Conservation (phyloP, 2,888 invertebrate species). For the Chaetoderma sp. region DNA sequence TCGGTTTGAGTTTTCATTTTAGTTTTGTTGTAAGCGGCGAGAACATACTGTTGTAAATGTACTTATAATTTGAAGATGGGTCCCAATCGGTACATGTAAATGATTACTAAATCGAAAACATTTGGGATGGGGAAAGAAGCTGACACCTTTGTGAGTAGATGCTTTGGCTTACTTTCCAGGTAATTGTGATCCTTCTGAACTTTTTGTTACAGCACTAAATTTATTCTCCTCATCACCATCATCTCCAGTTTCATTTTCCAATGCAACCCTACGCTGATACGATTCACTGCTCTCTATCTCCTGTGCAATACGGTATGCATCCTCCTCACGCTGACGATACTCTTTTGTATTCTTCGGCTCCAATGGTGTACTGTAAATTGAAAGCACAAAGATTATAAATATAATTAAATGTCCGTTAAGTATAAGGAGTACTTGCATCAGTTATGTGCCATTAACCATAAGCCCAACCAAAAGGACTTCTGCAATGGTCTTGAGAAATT, state of each 20-base stretch:
- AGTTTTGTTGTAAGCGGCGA: too few species aligned
- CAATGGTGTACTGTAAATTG: slow-evolving; percentile 76
- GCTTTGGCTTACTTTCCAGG: slow-evolving; percentile 49
- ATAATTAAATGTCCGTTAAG: background rate
- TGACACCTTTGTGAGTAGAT: too few species aligned
- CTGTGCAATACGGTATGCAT: slow-evolving; percentile 89
- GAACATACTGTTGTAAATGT: too few species aligned
- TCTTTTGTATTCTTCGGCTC: slow-evolving; percentile 89
- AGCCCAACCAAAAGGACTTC: too few species aligned
- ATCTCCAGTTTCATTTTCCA: slow-evolving; percentile 89
- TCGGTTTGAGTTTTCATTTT: too few species aligned
- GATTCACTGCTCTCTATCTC: slow-evolving; percentile 91
- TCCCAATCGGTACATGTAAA: too few species aligned
- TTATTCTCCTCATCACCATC: slow-evolving; percentile 80
- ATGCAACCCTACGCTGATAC: slow-evolving; percentile 83
- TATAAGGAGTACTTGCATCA: background rate
- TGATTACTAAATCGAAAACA: too few species aligned
- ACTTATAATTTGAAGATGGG: too few species aligned
- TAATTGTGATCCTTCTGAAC: slow-evolving; percentile 4
- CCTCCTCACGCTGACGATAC: slow-evolving; percentile 85
- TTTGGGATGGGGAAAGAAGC: too few species aligned
- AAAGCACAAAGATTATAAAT: too few species aligned
- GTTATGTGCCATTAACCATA: too few species aligned
- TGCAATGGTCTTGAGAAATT: too few species aligned
- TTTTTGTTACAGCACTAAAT: slow-evolving; percentile 81